Base-by-base conservation (phyloP, 2,113 vertebrate species). In the Trichomycterus rosablanca region DNA sequence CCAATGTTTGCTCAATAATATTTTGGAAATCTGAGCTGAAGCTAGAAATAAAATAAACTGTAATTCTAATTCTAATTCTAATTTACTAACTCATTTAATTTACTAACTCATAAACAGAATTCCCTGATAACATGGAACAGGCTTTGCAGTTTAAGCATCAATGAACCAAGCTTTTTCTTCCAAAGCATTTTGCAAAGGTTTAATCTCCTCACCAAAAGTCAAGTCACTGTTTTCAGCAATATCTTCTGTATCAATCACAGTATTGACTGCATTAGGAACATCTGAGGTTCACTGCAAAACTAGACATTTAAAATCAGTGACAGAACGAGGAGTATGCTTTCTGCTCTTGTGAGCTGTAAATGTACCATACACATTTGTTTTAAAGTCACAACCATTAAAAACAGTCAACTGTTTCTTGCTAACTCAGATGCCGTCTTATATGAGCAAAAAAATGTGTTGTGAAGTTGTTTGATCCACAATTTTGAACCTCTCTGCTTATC, bases 231-330 rank as follows among this genome's bases (percentile, higher is more conserved):
- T 74, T 74, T 76, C 73, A 52, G 63, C 62, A 73, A 73, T 67
- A 78, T 75, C 76, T 65, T 71, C 23, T 49, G 65, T 59, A 66
- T 76, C 81, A 80, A 80, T 80, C 82, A 77, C 83, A 79, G 79
- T 51, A 81, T 79, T 60, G 74, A n/a, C 11, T 26, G 1, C 15
- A 4, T 76, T 76, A 35, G 7, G 6, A 11, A 3, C 18, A 74
- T 61, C 71, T 82, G 75, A 75, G 65, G n/a, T 43, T 8, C 6
- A 19, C 3, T 34, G 10, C 6, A 43, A 15, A 1, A 43, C 15
- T 7, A 2, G 0, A 7, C 7, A 7, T 43, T 43, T 43, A 43
- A 43, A 43, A 9, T 43, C 40, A 19, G 40, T 43, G 2, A 43
- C 40, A 19, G 7, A 43, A 43, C 18, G 16, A 7, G 40, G 16